phyloP scores from a whole-genome alignment of 2,797 vertebrate species.

The Macropus fuliginosus region DNA sequence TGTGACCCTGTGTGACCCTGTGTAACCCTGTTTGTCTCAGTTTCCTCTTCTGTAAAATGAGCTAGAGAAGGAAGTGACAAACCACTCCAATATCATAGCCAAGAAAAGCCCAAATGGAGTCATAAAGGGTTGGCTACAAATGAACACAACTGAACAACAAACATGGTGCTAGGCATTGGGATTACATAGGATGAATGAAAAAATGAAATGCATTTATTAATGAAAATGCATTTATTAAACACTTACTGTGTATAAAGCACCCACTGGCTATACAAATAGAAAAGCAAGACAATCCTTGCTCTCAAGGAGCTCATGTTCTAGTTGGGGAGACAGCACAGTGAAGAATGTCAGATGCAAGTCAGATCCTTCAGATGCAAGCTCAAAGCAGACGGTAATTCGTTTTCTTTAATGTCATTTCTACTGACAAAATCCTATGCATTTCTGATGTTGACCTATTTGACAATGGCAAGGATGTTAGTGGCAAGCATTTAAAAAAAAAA shows the following conservation, averaged over 20 bases:
- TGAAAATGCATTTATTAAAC: neutral
- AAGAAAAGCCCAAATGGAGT: neutral
- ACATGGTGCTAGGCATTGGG: neutral
- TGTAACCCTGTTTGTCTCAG: neutral
- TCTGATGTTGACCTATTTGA: neutral
- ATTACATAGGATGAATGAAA: neutral
- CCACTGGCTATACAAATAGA: neutral
- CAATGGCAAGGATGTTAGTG: neutral
- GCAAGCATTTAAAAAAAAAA: neutral
- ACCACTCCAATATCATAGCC: neutral
- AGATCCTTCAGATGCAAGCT: neutral
- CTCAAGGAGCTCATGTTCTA: neutral
- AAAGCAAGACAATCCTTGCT: neutral
- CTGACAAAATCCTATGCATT: neutral
- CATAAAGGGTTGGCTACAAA: neutral
- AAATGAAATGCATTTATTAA: neutral
- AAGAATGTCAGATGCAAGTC: neutral
- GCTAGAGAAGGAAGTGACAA: neutral
- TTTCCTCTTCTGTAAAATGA: neutral
- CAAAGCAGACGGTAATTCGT: neutral
- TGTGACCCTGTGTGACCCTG: neutral
- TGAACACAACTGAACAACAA: neutral
- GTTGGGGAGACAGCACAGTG: neutral
- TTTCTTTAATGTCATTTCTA: neutral
- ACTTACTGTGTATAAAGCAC: neutral